Evolutionary conservation across 2,888 invertebrate genomes (phyloP), one percentile per base, ranked within the genome.

Genomic region (Euclidia mi): DNA sequence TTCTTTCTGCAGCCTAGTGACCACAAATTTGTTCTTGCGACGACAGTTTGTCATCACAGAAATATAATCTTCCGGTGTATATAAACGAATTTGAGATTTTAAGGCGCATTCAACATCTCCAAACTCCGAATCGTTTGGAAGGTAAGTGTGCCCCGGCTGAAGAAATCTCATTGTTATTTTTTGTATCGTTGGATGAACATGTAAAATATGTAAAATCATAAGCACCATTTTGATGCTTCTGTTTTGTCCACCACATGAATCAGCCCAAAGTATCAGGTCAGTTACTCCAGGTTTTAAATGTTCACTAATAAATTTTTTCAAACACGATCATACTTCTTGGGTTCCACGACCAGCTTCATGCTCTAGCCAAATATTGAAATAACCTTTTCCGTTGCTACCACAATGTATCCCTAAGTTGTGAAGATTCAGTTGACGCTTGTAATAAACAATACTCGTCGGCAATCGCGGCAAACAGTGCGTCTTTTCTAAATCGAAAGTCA

Each of bases 401-500:
- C 56, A 55, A 61, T 76, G 70, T 40, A 77, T 60, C 1, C 71
- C 72, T 29, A 62, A 51, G 45, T 76, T 79, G 52, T 75, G 64
- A 1, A 79, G 49, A 61, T 75, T 75, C 11, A 78, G 56, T 37
- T 77, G 74, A 6, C 74, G 49, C 38, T 75, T 75, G 25, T 73
- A 75, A 52, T 67, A 73, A 44, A 72, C 53, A 25, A 75, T 66
- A 55, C 57, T 65, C n/a, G 73, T 76, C 12, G 76, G 67, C 28
- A 71, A 14, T 53, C 52, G 48, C 2, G 70, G 68, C 38, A 73
- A 42, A 29, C 63, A 49, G 15, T 63, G 63, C 9, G 65, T 73
- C 51, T 71, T 65, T 65, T 20, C 20, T 2, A 20, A 4, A 4
- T 3, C 20, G 4, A 20, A 20, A 20, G 20, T 20, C 4, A 20